Evolutionary conservation across 2,113 vertebrate genomes (phyloP).

Genomic region (Balaenoptera acutorostrata): DNA sequence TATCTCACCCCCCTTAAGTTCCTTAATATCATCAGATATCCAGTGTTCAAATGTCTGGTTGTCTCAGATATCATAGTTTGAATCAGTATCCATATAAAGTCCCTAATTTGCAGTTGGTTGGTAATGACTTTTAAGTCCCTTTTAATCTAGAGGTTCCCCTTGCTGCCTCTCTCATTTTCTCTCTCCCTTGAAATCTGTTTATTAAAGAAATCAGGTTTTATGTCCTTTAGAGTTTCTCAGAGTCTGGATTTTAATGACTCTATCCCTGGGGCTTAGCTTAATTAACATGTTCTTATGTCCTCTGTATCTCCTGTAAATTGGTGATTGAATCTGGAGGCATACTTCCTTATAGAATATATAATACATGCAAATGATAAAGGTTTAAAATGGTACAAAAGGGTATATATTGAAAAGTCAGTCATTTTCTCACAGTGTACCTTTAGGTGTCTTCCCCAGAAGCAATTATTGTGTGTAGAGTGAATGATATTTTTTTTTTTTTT

Average conservation of each 20-base stretch:
- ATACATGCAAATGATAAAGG: not conserved
- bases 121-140: not conserved
- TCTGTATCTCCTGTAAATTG: not conserved
- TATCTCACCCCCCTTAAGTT: not conserved
- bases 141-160: not conserved
- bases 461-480: not conserved
- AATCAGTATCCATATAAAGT: not conserved
- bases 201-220: not conserved
- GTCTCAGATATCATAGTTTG: not conserved
- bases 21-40: not conserved
- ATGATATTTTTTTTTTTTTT: not conserved
- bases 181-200: not conserved
- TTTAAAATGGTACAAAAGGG: not conserved
- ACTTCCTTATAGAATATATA: not conserved
- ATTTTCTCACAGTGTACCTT: not conserved
- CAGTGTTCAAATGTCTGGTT: not conserved
- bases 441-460: not conserved
- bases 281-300: not conserved
- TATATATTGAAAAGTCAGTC: not conserved
- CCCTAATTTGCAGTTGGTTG: not conserved
- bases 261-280: not conserved
- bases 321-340: not conserved
- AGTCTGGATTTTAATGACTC: not conserved
- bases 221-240: not conserved
- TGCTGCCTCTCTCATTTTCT: not conserved